Conservation (phyloP, 2,888 invertebrate genomes). For the Cylindroiulus punctatus region DNA sequence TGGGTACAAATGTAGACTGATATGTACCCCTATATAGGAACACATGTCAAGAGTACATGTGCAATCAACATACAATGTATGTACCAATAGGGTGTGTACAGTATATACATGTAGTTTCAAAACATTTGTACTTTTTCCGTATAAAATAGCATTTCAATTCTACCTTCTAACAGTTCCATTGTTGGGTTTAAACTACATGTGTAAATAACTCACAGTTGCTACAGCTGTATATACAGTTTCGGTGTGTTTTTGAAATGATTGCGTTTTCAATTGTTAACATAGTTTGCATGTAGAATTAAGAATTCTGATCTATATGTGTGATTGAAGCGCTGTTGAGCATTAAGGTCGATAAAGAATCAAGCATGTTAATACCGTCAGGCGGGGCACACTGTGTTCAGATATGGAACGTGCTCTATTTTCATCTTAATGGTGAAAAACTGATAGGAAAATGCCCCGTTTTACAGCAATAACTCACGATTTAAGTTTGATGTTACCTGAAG, state of each 20-base stretch:
- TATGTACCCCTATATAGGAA: no score
- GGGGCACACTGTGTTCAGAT: not conserved
- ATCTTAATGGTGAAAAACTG: not conserved
- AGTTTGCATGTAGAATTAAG: not conserved
- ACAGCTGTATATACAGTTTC: not conserved
- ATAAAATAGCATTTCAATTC: not conserved
- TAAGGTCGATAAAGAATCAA: not conserved
- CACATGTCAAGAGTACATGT: no score
- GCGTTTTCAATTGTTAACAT: not conserved
- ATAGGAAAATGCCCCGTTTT: not conserved
- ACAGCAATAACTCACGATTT: not conserved
- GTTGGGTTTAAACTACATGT: not conserved
- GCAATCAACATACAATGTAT: no score
- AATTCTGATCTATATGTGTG: not conserved
- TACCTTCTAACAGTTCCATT: not conserved
- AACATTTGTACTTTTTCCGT: no score
- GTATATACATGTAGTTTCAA: no score
- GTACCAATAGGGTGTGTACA: no score
- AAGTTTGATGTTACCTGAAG: not conserved
- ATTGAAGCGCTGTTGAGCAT: slow-evolving; percentile 2
- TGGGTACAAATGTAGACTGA: no score
- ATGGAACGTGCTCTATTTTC: no score
- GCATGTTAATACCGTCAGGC: not conserved
- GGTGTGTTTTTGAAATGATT: not conserved
- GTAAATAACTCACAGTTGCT: not conserved